Evolutionary conservation across 2,113 vertebrate genomes (phyloP), one percentile per base, ranked within the genome.

Genomic region (Atractosteus spatula): DNA sequence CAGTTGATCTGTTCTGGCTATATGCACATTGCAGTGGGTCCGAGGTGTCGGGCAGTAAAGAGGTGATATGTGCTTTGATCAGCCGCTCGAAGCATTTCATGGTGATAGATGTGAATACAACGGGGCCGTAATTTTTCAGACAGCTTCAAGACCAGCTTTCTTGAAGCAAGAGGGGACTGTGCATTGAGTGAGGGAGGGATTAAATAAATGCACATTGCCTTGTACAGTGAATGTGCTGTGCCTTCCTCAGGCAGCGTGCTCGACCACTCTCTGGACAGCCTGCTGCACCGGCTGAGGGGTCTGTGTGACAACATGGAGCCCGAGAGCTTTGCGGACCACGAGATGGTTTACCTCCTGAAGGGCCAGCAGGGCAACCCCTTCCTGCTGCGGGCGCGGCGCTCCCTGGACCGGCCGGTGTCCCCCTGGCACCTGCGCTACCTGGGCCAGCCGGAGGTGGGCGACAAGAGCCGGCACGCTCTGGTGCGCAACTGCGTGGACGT

Each of bases 241-340:
- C 69, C 55, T 17, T 59, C 7, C 68, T 4, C 77, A 98, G 97
- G 97, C 10, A 98, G 97, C 66, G 95, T 99, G 17, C 76, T 98
- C 80, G 97, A 99, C 80, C 94, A 97, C 84, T 94, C 96, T 54
- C 79, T 99, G 77, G 97, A 99, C 77, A 98, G 96, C 80, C 92
- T 99, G 0, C 84, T 96, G 71, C 96, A 98, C 80, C 95, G 97
- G 2, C 93, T 99, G 57, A 92, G 96, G 62, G 97, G 97, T 61
- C 86, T 99, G 4, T 99, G 96, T 68, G 97, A 99, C 87, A 99
- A 97, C 89, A 96, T 98, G 92, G 97, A 99, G 80, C 94, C 96
- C 0, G 96, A 99, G 86, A 94, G 89, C 2, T 99, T 99, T 54
- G 85, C 93, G 5, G 97, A 99, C 75, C 96, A 99, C 16, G 97